Evolutionary conservation across 2,797 vertebrate species (phyloP), one percentile per base, ranked within the genome.

Genomic region (Petrocephalus sullivani): DNA sequence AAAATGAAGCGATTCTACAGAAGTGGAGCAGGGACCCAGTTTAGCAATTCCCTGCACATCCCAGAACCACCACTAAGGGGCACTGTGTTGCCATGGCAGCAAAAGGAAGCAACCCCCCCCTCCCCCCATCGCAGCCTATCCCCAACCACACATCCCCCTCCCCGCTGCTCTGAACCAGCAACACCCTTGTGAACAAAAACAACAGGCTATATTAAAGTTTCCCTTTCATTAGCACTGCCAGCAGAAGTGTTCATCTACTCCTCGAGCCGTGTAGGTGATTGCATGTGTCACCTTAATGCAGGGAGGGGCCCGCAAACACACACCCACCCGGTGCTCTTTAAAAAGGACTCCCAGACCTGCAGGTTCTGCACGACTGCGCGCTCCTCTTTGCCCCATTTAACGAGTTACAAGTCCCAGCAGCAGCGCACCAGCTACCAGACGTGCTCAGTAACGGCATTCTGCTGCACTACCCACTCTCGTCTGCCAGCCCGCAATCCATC

Each of bases 141-240:
- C 67, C 33, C 1, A 75, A 75, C 67, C 37, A 78, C 71, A 78
- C 71, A 78, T 67, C 64, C 67, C 37, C 71, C 58, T n/a, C 33
- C 37, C 37, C 37, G 16, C 37, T 4, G 6, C 6, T 78, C 71
- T 46, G 6, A 46, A 78, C 49, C 49, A 23, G 82, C 82, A 84
- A 84, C 82, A 54, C 51, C 46, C 51, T 14, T 23, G 82, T 84
- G 49, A 28, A 84, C 54, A 58, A 37, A 86, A 58, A 86, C 84
- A 85, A 85, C 54, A 57, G 53, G 12, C 28, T 57, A 86, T 41
- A 86, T 86, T 58, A 58, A 60, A 86, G 56, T 86, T 86, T 78
- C 49, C 19, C 53, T 53, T 56, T 85, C 10, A 51, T 56, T 9
- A 85, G 4, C 49, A 33, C 46, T 54, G 82, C 23, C 82, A 53